Conservation (phyloP, 2,113 vertebrate genomes). For the Narcine bancroftii region DNA sequence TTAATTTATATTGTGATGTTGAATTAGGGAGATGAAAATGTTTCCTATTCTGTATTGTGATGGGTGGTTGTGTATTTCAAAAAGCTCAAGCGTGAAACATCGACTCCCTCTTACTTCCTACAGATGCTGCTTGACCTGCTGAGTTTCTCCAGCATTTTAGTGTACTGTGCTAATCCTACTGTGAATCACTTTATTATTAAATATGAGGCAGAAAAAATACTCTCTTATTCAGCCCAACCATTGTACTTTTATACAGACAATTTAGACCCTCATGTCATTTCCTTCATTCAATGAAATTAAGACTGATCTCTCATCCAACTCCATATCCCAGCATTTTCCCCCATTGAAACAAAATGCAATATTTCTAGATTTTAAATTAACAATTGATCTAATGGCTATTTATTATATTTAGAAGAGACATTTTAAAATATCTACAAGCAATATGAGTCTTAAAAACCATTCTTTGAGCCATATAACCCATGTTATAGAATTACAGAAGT, state of each 20-base stretch:
- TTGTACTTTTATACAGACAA: background rate
- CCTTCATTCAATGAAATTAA: background rate
- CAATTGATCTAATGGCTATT: too few species aligned
- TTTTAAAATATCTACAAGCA: background rate
- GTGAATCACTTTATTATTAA: background rate
- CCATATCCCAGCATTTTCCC: too few species aligned
- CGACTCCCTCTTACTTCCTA: too few species aligned
- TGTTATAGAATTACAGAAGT: background rate
- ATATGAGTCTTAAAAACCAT: background rate
- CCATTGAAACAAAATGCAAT: too few species aligned
- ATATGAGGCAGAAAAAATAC: background rate
- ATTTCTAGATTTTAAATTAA: too few species aligned
- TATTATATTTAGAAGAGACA: background rate
- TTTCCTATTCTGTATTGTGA: background rate
- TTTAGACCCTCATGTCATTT: too few species aligned
- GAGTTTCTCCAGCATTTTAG: too few species aligned
- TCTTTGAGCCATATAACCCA: background rate
- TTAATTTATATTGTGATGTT: background rate
- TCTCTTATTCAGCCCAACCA: background rate
- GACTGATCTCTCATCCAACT: background rate
- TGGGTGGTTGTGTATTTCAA: background rate
- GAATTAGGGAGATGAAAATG: background rate
- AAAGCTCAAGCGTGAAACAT: too few species aligned
- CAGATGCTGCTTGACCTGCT: too few species aligned
- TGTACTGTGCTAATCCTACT: background rate